Conservation (phyloP, 2,888 invertebrate genomes). For the Mythimna vitellina region DNA sequence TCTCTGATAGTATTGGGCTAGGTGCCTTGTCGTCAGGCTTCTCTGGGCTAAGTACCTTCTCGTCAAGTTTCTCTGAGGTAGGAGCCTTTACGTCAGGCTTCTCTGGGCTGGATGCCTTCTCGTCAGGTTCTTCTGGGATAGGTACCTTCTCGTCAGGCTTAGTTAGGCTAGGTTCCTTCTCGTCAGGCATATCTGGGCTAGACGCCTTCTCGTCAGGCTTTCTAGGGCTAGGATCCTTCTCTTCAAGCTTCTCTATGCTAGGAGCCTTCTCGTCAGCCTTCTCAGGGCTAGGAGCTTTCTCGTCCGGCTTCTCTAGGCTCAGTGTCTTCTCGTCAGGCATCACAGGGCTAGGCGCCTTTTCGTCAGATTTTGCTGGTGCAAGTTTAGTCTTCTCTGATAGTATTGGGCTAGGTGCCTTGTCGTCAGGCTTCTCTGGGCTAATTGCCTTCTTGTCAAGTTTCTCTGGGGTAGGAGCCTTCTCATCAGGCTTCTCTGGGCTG, state of each 20-base stretch:
- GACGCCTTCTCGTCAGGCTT: not conserved
- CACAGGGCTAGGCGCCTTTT: no score
- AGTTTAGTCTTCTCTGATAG: not conserved
- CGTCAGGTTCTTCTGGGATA: not conserved
- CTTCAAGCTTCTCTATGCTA: not conserved
- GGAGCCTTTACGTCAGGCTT: not conserved
- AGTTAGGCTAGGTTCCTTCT: rapidly evolving
- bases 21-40: no score
- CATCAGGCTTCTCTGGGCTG: not conserved
- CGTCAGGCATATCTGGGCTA: not conserved
- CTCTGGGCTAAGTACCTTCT: not conserved
- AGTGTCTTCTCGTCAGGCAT: not conserved
- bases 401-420: not conserved
- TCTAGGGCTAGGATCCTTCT: not conserved
- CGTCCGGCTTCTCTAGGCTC: not conserved
- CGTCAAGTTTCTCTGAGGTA: constrained; percentile 13
- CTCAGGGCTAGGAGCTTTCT: not conserved
- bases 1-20: not conserved
- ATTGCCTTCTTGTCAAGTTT: not conserved
- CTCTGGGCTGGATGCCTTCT: constrained; percentile 1
- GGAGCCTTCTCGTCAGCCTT: constrained; percentile 27
- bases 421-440: not conserved
- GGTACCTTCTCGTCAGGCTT: not conserved
- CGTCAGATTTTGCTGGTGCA: not conserved
- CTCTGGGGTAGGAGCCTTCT: not conserved